A percentile compares a stretch with the other conserved stretches of the same genome.
phyloP scores from a whole-genome alignment of 2,797 vertebrate genomes.

The Xenopus petersii region DNA sequence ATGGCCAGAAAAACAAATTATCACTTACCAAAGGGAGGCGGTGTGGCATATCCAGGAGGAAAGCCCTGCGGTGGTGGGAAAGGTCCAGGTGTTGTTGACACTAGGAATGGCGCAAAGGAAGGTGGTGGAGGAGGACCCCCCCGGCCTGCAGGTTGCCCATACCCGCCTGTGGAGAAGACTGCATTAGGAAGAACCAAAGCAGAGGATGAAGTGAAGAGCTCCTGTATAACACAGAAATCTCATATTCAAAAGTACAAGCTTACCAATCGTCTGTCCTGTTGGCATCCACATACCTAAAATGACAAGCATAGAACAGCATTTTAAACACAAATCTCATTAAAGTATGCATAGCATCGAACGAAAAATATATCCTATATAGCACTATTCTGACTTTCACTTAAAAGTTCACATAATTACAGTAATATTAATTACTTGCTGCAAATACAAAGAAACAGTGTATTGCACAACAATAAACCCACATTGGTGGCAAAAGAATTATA shows the following conservation, averaged over 20 bases:
- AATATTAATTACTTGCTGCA: no score
- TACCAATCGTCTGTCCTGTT: slow-evolving; percentile 94
- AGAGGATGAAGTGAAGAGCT: slow-evolving; percentile 41
- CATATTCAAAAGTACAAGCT: slow-evolving; percentile 50
- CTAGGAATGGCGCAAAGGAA: slow-evolving; percentile 93
- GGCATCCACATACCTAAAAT: slow-evolving; percentile 95
- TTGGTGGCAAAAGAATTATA: no score
- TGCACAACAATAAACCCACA: no score
- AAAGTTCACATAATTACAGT: no score
- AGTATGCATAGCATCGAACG: no score
- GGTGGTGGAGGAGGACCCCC: slow-evolving; percentile 88
- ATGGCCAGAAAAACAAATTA: no score
- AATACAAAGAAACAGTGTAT: no score
- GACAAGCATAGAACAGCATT: neutral
- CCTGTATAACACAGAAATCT: slow-evolving; percentile 38
- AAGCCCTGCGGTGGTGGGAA: slow-evolving; percentile 94
- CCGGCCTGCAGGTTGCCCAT: slow-evolving; percentile 84
- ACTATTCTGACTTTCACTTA: no score
- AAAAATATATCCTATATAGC: no score
- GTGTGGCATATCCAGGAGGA: slow-evolving; percentile 90
- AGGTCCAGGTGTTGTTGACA: slow-evolving; percentile 86
- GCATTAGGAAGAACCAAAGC: slow-evolving; percentile 46
- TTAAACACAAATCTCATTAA: neutral
- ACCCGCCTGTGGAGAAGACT: slow-evolving; percentile 75
- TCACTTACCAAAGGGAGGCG: slow-evolving; percentile 93